phyloP scores from a whole-genome alignment of 2,113 vertebrate species.

The Pomatostomus ruficeps region DNA sequence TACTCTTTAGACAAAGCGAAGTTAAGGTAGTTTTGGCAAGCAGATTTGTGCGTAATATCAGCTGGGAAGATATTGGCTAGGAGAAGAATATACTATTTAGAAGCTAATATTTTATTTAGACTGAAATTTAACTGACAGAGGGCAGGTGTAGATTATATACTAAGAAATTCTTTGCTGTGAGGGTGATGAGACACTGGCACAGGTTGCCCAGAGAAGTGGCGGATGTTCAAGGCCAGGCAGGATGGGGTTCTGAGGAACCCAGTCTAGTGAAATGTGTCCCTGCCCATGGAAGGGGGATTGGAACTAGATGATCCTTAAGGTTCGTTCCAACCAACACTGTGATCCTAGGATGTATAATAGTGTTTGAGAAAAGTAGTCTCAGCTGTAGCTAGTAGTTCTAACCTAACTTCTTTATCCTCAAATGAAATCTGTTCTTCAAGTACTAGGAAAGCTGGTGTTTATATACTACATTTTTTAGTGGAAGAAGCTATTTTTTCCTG shows the following conservation, averaged over 20 bases:
- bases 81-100: background rate
- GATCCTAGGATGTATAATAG: background rate
- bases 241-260: background rate
- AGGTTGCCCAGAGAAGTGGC: background rate
- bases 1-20: background rate
- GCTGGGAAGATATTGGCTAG: background rate
- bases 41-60: background rate
- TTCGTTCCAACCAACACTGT: background rate
- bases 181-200: background rate
- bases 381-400: background rate
- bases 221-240: background rate
- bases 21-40: background rate
- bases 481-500: background rate
- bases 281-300: fast-evolving
- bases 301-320: background rate
- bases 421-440: background rate
- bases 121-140: background rate
- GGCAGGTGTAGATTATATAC: background rate
- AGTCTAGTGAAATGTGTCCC: fast-evolving
- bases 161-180: background rate
- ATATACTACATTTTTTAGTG: background rate
- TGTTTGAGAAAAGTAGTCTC: background rate
- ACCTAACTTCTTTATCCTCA: background rate
- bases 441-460: background rate
- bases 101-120: background rate